Evolutionary conservation across 2,797 vertebrate species (phyloP).

Genomic region (Urosaurus nigricauda): DNA sequence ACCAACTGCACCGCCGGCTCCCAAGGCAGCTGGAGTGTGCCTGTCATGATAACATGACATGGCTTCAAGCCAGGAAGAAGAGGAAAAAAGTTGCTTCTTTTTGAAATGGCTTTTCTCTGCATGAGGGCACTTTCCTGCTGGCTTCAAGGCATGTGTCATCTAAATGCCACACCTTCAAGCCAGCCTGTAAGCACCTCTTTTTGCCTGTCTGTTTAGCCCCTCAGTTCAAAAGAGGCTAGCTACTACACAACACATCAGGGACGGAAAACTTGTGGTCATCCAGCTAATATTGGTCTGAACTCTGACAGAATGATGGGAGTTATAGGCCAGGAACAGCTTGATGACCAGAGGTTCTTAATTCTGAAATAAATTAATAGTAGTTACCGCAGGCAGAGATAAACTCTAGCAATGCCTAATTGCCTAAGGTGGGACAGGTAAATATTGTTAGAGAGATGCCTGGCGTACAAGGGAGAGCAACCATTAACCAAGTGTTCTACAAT

Average conservation of each 20-base stretch:
- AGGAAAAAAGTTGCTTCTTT: too few relatives aligned
- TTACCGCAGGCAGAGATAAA: not conserved
- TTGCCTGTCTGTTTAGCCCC: too few relatives aligned
- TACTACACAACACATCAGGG: not conserved
- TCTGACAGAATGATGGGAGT: not conserved
- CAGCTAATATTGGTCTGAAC: not conserved
- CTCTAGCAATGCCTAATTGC: not conserved
- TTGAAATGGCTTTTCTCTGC: too few relatives aligned
- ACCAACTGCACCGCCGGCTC: too few relatives aligned
- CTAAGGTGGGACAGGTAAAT: not conserved
- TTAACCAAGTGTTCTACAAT: not conserved
- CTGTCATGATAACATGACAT: too few relatives aligned
- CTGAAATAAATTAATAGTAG: not conserved
- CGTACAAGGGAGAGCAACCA: not conserved
- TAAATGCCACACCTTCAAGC: too few relatives aligned
- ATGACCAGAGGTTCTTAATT: not conserved
- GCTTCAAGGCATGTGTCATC: too few relatives aligned
- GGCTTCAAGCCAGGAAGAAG: too few relatives aligned
- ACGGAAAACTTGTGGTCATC: not conserved
- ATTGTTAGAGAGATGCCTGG: too few relatives aligned
- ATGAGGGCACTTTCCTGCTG: too few relatives aligned
- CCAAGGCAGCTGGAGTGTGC: too few relatives aligned
- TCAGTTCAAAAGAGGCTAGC: not conserved
- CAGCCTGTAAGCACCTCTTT: too few relatives aligned
- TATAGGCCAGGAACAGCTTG: not conserved